Conservation (phyloP, 1,140 invertebrate species). For the Agrilus planipennis region DNA sequence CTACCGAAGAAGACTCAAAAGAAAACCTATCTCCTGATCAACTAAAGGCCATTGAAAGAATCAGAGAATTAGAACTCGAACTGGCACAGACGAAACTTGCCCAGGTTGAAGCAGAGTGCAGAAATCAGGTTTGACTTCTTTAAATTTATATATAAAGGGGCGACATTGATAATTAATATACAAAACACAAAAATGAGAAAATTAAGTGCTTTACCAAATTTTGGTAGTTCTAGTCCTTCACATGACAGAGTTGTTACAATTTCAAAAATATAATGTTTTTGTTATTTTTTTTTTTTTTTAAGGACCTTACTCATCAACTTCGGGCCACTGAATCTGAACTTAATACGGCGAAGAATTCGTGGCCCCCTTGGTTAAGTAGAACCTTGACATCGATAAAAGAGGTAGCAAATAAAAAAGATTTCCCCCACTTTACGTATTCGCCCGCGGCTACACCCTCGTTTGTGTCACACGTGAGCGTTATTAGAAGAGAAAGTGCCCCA, state of each 20-base stretch:
- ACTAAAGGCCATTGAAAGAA: slow-evolving; percentile 47
- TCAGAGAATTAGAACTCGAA: slow-evolving; percentile 88
- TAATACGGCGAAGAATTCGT: slow-evolving; percentile 62
- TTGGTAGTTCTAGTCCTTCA: too few relatives aligned
- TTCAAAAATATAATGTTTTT: slow-evolving; percentile 5
- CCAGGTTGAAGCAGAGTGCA: slow-evolving; percentile 92
- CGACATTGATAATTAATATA: too few relatives aligned
- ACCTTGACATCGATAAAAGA: slow-evolving; percentile 48
- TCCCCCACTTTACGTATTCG: slow-evolving; percentile 19
- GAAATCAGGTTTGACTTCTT: slow-evolving; percentile 93
- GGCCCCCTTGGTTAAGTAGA: slow-evolving; percentile 82
- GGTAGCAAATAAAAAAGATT: slow-evolving; percentile 32
- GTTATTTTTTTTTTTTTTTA: slow-evolving; percentile 19
- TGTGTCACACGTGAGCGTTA: slow-evolving; percentile 27
- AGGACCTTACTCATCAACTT: slow-evolving; percentile 89
- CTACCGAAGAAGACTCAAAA: slow-evolving; percentile 15
- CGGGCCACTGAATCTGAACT: slow-evolving; percentile 71
- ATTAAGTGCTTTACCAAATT: too few relatives aligned
- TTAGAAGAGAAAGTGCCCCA: slow-evolving; percentile 28
- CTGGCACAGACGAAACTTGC: slow-evolving; percentile 93
- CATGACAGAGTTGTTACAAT: too few relatives aligned
- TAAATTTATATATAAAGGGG: too few relatives aligned
- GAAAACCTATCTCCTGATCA: slow-evolving; percentile 12
- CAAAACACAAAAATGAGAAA: too few relatives aligned
- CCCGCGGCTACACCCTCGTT: slow-evolving; percentile 23